Evolutionary conservation across 37 sponge, comb jelly and placozoan genomes (phyloP).

Genomic region (Haliclona indistincta): DNA sequence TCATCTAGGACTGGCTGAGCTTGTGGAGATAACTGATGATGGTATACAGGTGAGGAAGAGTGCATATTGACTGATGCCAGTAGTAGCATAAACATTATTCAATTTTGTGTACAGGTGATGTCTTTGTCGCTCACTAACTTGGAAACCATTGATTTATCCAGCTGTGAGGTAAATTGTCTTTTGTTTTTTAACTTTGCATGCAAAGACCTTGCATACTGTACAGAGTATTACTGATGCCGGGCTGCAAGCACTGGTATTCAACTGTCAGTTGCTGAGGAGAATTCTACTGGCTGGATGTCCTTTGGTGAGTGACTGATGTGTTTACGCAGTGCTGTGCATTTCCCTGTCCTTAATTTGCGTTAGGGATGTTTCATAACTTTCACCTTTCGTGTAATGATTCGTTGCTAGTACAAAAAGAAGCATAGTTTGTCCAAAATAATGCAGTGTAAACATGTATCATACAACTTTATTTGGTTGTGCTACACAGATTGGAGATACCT

Average conservation of each 20-base stretch:
- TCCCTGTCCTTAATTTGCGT: too few relatives aligned
- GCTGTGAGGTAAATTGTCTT: slow-evolving; percentile 65
- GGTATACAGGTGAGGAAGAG: slow-evolving; percentile 73
- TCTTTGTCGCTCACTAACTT: slow-evolving; percentile 35
- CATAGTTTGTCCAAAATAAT: too few relatives aligned
- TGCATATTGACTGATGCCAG: neutral
- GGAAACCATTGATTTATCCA: slow-evolving; percentile 76
- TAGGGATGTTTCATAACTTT: too few relatives aligned
- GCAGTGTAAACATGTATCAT: neutral
- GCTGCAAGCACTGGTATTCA: slow-evolving; percentile 61
- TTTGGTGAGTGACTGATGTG: slow-evolving; percentile 17
- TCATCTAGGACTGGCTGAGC: slow-evolving; percentile 82
- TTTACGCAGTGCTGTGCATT: too few relatives aligned
- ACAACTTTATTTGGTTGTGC: neutral
- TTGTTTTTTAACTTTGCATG: neutral
- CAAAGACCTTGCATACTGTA: neutral
- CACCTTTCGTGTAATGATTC: too few relatives aligned
- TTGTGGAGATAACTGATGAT: slow-evolving; percentile 82
- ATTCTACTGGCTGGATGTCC: slow-evolving; percentile 55
- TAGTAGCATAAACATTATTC: neutral
- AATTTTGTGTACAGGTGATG: slow-evolving; percentile 62
- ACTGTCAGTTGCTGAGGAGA: slow-evolving; percentile 66
- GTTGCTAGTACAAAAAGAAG: too few relatives aligned
- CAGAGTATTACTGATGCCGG: slow-evolving; percentile 67
- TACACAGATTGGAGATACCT: slow-evolving; percentile 76